Evolutionary conservation across 2,797 vertebrate genomes (phyloP).

Genomic region (Gobio occitaniae): DNA sequence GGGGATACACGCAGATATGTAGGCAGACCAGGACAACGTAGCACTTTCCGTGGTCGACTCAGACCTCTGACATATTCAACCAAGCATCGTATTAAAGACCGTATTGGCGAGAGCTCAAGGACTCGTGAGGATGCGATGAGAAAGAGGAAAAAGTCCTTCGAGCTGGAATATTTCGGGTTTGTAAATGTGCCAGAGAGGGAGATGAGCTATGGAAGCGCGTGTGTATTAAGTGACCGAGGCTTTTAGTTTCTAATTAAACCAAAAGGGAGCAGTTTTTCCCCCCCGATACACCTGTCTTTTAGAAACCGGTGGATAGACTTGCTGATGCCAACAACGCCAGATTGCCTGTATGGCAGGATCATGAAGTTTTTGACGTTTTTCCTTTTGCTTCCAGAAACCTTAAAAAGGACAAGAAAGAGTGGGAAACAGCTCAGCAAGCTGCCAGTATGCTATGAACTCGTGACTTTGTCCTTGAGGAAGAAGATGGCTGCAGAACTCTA

Average conservation of each 20-base stretch:
- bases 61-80: conserved; percentile 3
- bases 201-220: background rate
- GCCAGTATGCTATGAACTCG: conserved; percentile 81
- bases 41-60: background rate
- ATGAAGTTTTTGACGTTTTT: conserved; percentile 90
- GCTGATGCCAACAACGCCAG: conserved; percentile 83
- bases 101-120: background rate
- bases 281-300: conserved; percentile 35
- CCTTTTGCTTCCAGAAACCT: conserved; percentile 88
- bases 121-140: conserved; percentile 47
- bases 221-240: conserved; percentile 12
- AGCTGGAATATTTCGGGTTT: conserved; percentile 53
- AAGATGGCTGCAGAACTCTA: conserved; percentile 92
- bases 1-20: background rate
- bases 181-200: conserved; percentile 43
- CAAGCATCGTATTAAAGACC: background rate
- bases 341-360: conserved; percentile 86
- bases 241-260: conserved; percentile 26
- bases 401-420: conserved; percentile 83
- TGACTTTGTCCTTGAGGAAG: conserved; percentile 80
- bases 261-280: background rate
- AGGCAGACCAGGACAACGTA: conserved; percentile 4
- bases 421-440: conserved; percentile 75
- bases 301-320: conserved; percentile 57
- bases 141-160: conserved; percentile 44